Evolutionary conservation across 1,140 invertebrate species (phyloP).

Genomic region (Drosophila willistoni): DNA sequence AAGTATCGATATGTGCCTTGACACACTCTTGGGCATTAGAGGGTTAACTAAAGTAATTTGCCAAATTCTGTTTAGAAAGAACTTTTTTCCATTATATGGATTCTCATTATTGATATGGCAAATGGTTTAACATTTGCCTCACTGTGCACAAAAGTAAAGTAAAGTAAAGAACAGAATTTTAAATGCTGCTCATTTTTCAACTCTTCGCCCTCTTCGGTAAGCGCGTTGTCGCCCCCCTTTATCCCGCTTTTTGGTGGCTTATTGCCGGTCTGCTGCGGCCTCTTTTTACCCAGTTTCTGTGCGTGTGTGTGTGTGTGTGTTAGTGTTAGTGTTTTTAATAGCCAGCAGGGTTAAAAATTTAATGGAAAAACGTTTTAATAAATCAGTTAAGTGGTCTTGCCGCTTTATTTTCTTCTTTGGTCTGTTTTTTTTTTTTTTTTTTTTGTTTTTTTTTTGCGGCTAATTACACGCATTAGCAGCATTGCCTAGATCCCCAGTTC

Average conservation of each 20-base stretch:
- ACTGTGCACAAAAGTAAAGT: constrained; percentile 33
- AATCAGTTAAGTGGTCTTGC: constrained; percentile 82
- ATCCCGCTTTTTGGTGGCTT: neutral
- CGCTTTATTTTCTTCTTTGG: constrained; percentile 45
- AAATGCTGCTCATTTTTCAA: constrained; percentile 75
- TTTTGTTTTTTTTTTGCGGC: constrained; percentile 62
- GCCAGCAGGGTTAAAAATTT: constrained; percentile 80
- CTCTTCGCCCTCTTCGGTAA: constrained; percentile 46
- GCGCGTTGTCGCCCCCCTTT: neutral
- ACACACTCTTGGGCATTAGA: too few relatives aligned
- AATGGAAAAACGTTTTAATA: constrained; percentile 82
- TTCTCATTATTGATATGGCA: too few relatives aligned
- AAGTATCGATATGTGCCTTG: too few relatives aligned
- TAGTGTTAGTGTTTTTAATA: constrained; percentile 69
- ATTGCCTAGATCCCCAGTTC: constrained; percentile 57
- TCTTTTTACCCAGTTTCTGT: constrained; percentile 53
- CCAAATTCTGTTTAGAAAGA: too few relatives aligned
- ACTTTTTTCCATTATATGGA: too few relatives aligned
- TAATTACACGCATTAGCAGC: constrained; percentile 82
- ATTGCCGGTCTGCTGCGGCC: constrained; percentile 52
- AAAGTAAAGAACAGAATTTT: constrained; percentile 60
- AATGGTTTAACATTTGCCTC: constrained; percentile 8
- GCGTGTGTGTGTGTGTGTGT: constrained; percentile 33
- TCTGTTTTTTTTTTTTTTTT: neutral
- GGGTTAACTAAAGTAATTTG: too few relatives aligned